A percentile compares a stretch with the other conserved stretches of the same genome.
Evolutionary conservation across 2,797 vertebrate species (phyloP).

Genomic region (Pristis pectinata): DNA sequence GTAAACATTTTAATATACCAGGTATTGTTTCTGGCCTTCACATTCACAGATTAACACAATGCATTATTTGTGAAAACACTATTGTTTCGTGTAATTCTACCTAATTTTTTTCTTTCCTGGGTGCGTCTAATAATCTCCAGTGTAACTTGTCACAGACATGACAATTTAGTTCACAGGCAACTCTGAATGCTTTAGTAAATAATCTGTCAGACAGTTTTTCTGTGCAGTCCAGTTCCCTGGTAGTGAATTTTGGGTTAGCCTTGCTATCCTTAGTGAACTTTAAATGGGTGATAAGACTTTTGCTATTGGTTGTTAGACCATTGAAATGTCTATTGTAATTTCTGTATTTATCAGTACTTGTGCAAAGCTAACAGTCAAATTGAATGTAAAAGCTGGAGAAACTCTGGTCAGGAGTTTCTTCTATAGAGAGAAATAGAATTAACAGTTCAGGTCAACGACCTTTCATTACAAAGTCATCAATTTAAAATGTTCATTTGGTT

Average conservation of each 20-base stretch:
- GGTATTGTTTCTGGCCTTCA: neutral
- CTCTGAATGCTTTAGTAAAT: neutral
- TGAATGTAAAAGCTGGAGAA: neutral
- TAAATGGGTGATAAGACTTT: neutral
- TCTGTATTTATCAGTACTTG: neutral
- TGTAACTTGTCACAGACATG: neutral
- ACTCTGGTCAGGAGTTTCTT: too few relatives aligned
- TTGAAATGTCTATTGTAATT: neutral
- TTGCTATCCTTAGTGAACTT: neutral
- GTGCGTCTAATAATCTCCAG: neutral
- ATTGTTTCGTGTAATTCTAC: neutral
- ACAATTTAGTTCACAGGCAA: neutral
- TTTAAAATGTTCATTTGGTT: too few relatives aligned
- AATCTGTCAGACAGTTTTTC: too few relatives aligned
- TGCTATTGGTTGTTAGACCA: neutral
- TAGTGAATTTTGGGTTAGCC: too few relatives aligned
- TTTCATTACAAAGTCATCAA: too few relatives aligned
- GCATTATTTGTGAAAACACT: neutral
- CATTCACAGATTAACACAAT: neutral
- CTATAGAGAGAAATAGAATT: too few relatives aligned
- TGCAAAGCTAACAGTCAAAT: neutral
- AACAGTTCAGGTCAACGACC: too few relatives aligned
- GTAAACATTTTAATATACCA: conserved; percentile 4
- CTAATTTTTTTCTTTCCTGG: neutral
- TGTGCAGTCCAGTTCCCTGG: too few relatives aligned